Percentiles rank a stretch among this genome's conserved stretches.
Evolutionary conservation across 1,140 invertebrate species (phyloP).

Genomic region (Drosophila nebulosa): DNA sequence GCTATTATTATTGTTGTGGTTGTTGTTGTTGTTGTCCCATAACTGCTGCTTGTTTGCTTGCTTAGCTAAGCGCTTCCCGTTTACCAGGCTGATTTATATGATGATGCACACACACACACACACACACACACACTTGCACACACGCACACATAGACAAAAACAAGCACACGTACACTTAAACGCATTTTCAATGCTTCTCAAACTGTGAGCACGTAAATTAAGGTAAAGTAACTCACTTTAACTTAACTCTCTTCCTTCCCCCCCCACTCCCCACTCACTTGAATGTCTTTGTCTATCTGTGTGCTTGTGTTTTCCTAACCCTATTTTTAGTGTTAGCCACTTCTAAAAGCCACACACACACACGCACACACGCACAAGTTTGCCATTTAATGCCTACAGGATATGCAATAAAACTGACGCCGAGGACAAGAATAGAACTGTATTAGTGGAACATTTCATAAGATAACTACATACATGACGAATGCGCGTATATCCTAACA

Average conservation of each 20-base stretch:
- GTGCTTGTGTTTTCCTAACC: constrained; percentile 57
- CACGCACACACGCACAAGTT: background rate
- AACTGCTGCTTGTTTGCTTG: constrained; percentile 55
- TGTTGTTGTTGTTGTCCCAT: constrained; percentile 25
- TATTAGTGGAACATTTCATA: background rate
- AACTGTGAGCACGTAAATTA: constrained; percentile 75
- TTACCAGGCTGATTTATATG: constrained; percentile 59
- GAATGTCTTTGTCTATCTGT: background rate
- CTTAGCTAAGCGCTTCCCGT: constrained; percentile 75
- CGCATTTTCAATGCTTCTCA: constrained; percentile 44
- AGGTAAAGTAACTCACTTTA: constrained; percentile 26
- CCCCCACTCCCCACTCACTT: background rate
- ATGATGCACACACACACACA: constrained; percentile 20
- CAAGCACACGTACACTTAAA: background rate
- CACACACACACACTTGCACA: constrained; percentile 3
- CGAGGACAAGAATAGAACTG: background rate
- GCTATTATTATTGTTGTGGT: constrained; percentile 28
- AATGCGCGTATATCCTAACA: background rate
- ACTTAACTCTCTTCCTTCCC: background rate
- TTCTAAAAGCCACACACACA: constrained; percentile 21
- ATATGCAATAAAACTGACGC: constrained; percentile 23
- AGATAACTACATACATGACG: background rate
- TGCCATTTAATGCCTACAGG: constrained; percentile 39
- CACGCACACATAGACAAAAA: too few species aligned
- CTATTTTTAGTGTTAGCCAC: constrained; percentile 34